Conservation (phyloP, 53 echinoderm and acorn worm species). For the Pentamera pediparva region DNA sequence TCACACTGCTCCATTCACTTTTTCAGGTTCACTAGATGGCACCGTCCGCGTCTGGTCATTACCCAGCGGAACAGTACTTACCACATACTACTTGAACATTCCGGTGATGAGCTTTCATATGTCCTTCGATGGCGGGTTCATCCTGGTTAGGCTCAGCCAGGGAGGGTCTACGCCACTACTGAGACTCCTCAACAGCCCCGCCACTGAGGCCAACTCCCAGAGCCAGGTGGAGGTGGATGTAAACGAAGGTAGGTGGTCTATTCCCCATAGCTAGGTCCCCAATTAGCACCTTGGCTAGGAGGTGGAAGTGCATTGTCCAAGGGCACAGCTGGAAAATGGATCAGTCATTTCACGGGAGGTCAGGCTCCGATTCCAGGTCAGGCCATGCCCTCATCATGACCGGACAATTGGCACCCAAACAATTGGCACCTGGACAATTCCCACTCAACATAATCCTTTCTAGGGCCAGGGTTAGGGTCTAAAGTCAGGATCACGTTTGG, state of each 20-base stretch:
- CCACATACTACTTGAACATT: slow-evolving; percentile 90
- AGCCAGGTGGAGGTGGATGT: slow-evolving; percentile 92
- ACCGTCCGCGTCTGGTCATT: slow-evolving; percentile 85
- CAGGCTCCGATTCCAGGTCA: too few species aligned
- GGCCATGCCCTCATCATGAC: too few species aligned
- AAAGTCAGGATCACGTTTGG: too few species aligned
- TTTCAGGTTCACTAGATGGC: slow-evolving; percentile 79
- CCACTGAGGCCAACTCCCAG: slow-evolving; percentile 91
- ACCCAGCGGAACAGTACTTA: slow-evolving; percentile 73
- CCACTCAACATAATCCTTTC: too few species aligned
- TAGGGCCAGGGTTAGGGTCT: too few species aligned
- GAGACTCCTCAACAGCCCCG: slow-evolving; percentile 89
- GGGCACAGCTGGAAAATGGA: too few species aligned
- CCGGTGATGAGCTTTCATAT: slow-evolving; percentile 73
- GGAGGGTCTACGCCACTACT: slow-evolving; percentile 80
- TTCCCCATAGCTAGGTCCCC: too few species aligned
- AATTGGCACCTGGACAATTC: too few species aligned
- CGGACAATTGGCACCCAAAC: too few species aligned
- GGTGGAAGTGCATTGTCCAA: too few species aligned
- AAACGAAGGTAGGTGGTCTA: slow-evolving; percentile 68
- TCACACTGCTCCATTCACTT: not conserved
- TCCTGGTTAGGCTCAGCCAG: slow-evolving; percentile 69
- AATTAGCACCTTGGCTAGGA: too few species aligned
- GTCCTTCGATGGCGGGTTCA: slow-evolving; percentile 93
- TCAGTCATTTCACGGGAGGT: too few species aligned